Evolutionary conservation across 2,797 vertebrate species (phyloP).

Genomic region (Tragopan temminckii): DNA sequence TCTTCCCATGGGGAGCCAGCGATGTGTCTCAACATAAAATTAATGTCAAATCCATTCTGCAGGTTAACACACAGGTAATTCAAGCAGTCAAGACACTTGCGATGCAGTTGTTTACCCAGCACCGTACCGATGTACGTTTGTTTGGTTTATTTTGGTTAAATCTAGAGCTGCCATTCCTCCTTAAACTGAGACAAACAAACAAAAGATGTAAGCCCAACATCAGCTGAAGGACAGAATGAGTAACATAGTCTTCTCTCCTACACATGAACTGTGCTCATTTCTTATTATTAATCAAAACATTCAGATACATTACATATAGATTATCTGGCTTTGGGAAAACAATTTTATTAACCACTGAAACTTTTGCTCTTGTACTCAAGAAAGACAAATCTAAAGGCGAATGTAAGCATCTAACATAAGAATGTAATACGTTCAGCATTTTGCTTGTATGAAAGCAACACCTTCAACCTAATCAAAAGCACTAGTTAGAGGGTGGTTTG

Average conservation of each 20-base stretch:
- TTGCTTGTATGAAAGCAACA: not conserved
- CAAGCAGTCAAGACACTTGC: not conserved
- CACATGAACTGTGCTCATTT: not conserved
- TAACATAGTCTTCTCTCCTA: not conserved
- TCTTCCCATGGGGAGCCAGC: not conserved
- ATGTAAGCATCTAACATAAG: not conserved
- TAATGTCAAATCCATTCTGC: not conserved
- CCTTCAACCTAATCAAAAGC: not conserved
- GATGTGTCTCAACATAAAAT: not conserved
- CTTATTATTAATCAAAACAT: not conserved
- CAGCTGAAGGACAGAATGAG: not conserved
- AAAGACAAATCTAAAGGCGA: not conserved
- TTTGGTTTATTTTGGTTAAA: not conserved
- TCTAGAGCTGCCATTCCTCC: not conserved
- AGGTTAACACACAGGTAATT: not conserved
- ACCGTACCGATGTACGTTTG: not conserved
- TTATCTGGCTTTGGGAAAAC: not conserved
- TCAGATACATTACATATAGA: not conserved
- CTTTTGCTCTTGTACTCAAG: not conserved
- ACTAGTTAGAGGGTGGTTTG: not conserved
- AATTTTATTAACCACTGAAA: not conserved
- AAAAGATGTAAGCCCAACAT: not conserved
- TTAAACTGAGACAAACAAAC: accelerated
- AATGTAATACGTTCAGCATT: not conserved
- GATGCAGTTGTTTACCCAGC: not conserved